Base-by-base conservation (phyloP, 2,113 vertebrate genomes). In the Ptyas mucosa region DNA sequence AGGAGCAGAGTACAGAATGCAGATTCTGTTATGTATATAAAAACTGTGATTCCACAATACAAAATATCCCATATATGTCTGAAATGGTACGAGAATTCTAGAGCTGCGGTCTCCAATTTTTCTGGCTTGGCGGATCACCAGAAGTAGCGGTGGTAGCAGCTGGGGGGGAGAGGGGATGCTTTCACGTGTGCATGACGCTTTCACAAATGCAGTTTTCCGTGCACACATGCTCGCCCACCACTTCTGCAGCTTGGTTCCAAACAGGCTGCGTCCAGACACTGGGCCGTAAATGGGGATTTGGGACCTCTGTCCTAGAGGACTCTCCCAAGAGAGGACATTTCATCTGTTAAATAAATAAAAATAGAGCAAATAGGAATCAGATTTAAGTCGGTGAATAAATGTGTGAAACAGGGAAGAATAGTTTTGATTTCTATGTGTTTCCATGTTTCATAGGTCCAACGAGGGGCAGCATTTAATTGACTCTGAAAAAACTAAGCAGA, bases 91-190 rank as follows among this genome's bases (percentile, higher is more conserved):
- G 12, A 39, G 88, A 9, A 39, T 11, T 6, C 34, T 43, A 23
- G 11, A 64, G 61, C 61, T n/a, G 61, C 4, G 3, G 58, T 29
- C 9, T 29, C 10, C 58, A 64, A 29, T 9, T 0, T 64, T 64
- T 64, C 26, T 64, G 58, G 26, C 10, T 64, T 0, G 1, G 1
- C 5, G 0, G 10, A 64, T 29, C 26, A 0, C 1, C 4, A 10
- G 26, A 64, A 29, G 26, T 9, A 61, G 58, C 1, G 24, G 26
- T 29, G 61, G 10, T 0, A 0, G 26, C 26, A 64, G 61, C 61
- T 64, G 10, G 26, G 26, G 26, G 26, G 3, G 11, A 11, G 61
- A 64, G 1, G 26, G 26, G 10, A 5, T 64, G 26, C 11, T 64
- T 64, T 64, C 26, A 64, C 10, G 0, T 12, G 10, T 4, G 3